Conservation (phyloP, 2,888 invertebrate species). For the Colletes collaris region DNA sequence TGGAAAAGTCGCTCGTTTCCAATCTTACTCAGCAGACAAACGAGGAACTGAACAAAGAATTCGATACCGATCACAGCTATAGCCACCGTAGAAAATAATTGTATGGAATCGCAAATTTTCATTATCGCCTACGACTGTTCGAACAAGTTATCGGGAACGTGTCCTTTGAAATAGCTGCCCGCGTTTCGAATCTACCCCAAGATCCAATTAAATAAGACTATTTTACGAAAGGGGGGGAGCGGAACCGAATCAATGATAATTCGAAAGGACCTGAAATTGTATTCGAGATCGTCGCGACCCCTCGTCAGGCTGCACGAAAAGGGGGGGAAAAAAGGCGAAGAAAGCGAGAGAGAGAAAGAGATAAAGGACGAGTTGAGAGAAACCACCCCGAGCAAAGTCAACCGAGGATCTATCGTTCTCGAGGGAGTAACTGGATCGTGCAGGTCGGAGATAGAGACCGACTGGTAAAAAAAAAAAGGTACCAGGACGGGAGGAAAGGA, state of each 20-base stretch:
- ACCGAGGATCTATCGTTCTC: slow-evolving; percentile 80
- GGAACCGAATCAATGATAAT: slow-evolving; percentile 41
- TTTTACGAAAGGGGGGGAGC: not conserved
- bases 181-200: not conserved
- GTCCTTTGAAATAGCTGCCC: no score
- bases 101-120: no score
- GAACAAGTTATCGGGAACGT: no score
- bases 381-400: slow-evolving; percentile 75
- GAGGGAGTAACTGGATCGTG: slow-evolving; percentile 76
- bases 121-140: no score
- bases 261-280: slow-evolving; percentile 37
- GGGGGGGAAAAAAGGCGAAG: slow-evolving; percentile 9
- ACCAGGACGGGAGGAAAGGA: slow-evolving; percentile 40
- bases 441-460: slow-evolving; percentile 68
- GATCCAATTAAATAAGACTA: not conserved
- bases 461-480: slow-evolving; percentile 49
- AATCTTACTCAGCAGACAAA: no score
- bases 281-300: slow-evolving; percentile 47
- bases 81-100: no score
- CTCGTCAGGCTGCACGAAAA: slow-evolving; percentile 34
- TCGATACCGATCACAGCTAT: no score
- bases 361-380: slow-evolving; percentile 52
- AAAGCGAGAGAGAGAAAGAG: not conserved
- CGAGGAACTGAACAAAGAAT: no score
- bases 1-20: no score